Percentiles rank a stretch among this genome's conserved stretches.
phyloP scores from a whole-genome alignment of 2,888 invertebrate genomes.

The Sinodicranocentrus sp. region DNA sequence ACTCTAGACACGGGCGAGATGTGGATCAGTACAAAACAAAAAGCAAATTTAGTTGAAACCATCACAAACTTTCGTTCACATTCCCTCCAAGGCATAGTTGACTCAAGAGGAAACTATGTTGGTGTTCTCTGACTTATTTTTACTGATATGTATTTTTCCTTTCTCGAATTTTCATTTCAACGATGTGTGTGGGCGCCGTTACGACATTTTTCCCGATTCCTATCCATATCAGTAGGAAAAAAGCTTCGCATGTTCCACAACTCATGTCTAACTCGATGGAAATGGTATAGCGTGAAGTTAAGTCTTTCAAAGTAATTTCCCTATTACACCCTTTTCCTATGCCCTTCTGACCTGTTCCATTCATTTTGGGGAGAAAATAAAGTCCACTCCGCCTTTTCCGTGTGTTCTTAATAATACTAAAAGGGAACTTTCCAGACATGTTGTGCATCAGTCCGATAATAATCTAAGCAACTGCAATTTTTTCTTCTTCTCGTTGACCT shows the following conservation, averaged over 20 bases:
- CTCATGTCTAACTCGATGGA: too few species aligned
- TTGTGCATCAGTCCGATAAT: neutral
- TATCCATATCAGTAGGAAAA: too few species aligned
- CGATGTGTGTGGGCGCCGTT: conserved; percentile 1
- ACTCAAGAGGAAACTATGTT: conserved; percentile 2
- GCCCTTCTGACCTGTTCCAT: neutral
- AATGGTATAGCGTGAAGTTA: neutral
- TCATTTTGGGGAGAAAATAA: neutral
- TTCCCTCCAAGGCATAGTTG: conserved; percentile 5
- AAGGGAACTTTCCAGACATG: too few species aligned
- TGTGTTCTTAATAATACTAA: neutral
- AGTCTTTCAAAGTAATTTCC: neutral
- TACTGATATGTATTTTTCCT: neutral
- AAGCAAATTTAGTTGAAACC: conserved; percentile 14
- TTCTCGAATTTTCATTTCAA: conserved; percentile 11
- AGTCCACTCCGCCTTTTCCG: neutral
- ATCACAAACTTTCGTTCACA: neutral
- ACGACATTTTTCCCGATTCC: too few species aligned
- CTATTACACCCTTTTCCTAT: neutral
- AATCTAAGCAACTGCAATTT: neutral
- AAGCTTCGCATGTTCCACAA: neutral
- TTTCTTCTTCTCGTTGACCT: too few species aligned
- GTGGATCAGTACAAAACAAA: conserved; percentile 5
- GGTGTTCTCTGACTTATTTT: conserved; percentile 15
- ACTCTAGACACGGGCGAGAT: conserved; percentile 15